Conservation (phyloP, 2,797 vertebrate species). For the Ciconia nigra region DNA sequence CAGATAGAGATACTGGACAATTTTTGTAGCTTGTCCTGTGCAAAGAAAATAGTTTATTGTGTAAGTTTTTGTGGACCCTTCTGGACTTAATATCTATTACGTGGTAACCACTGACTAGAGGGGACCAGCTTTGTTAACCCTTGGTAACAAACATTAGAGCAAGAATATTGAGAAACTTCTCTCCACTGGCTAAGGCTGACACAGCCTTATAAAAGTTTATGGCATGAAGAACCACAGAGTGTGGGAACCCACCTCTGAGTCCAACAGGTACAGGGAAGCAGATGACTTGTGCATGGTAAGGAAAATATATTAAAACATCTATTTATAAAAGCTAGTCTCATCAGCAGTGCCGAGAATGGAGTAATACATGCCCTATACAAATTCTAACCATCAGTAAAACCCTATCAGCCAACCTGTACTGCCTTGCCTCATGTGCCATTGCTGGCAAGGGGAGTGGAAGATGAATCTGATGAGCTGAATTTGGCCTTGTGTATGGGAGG, state of each 20-base stretch:
- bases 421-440: neutral
- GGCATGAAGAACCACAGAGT: neutral
- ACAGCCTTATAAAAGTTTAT: too few relatives aligned
- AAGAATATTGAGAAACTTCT: neutral
- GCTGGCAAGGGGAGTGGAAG: neutral
- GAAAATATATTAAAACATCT: neutral
- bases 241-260: neutral
- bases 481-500: neutral
- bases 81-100: neutral
- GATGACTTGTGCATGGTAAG: neutral
- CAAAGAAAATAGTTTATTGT: neutral
- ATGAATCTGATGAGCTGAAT: neutral
- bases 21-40: neutral
- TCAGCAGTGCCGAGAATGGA: neutral
- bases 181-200: neutral
- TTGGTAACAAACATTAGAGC: neutral
- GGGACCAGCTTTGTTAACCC: neutral
- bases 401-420: neutral
- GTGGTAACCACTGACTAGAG: neutral
- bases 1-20: neutral
- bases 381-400: neutral
- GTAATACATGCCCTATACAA: neutral
- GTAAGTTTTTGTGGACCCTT: neutral
- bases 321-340: neutral
- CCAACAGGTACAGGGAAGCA: neutral